These are phyloP conservation scores for Ancistrus triradiatus DNA, from an alignment of 2,113 vertebrate species.

Conservation along the genomic window DNA sequence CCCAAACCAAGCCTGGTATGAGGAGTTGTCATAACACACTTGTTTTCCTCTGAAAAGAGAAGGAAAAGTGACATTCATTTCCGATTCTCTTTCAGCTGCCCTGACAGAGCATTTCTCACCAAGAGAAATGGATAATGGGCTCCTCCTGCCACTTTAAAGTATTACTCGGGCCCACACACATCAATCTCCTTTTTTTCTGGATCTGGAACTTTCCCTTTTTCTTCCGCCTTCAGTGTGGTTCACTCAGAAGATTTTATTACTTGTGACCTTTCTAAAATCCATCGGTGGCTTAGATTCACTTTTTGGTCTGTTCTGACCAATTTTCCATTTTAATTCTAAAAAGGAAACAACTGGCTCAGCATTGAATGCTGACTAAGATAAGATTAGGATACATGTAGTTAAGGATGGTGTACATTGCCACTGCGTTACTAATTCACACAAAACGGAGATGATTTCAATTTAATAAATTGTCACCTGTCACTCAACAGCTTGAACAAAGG, in stretches of 20 bases:
- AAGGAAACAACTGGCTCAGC: too few relatives aligned
- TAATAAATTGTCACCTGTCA: too few relatives aligned
- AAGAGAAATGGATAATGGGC: conserved; percentile 63
- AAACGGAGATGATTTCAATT: too few relatives aligned
- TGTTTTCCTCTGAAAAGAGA: conserved; percentile 39
- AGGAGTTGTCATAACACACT: conserved; percentile 51
- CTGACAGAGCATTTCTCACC: conserved; percentile 58
- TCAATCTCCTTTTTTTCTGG: conserved; percentile 55
- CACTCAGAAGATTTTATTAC: conserved; percentile 36
- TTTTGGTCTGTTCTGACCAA: too few relatives aligned
- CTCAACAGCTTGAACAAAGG: too few relatives aligned
- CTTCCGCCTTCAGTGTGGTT: conserved; percentile 21
- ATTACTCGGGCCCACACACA: conserved; percentile 60
- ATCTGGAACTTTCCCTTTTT: conserved; percentile 39
- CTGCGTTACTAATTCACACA: too few relatives aligned
- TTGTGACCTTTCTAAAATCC: conserved; percentile 22
- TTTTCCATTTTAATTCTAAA: too few relatives aligned
- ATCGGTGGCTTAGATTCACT: conserved; percentile 16
- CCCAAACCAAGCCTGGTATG: conserved; percentile 46
- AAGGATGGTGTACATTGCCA: too few relatives aligned
- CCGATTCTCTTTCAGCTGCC: conserved; percentile 57
- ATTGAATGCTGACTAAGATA: too few relatives aligned
- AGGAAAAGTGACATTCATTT: conserved; percentile 61
- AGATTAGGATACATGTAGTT: too few relatives aligned
- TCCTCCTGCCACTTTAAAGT: conserved; percentile 63